Evolutionary conservation across 2,797 vertebrate genomes (phyloP).

Genomic region (Arrhamphus sclerolepis): DNA sequence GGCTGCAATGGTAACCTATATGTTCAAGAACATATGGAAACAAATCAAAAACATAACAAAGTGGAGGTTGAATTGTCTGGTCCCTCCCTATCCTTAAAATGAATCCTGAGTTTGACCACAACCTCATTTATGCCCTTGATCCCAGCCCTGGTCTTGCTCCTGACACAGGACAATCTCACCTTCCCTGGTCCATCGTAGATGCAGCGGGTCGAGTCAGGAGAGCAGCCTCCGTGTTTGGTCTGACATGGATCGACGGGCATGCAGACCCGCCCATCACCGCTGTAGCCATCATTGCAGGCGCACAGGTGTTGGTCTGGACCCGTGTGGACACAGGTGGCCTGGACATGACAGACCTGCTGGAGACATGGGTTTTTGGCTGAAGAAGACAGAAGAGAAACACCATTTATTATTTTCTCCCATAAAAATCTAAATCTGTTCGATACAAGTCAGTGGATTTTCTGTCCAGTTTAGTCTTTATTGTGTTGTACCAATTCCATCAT

Average conservation of each 20-base stretch:
- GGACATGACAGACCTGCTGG: slow-evolving; percentile 76
- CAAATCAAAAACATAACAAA: no score
- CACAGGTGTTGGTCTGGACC: slow-evolving; percentile 87
- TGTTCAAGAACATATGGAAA: no score
- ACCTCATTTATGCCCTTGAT: not conserved
- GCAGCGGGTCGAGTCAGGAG: slow-evolving; percentile 77
- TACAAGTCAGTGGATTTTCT: no score
- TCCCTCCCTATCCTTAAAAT: no score
- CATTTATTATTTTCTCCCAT: no score
- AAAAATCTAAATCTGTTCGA: not conserved
- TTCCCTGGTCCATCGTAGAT: slow-evolving; percentile 88
- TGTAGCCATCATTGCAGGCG: slow-evolving; percentile 83
- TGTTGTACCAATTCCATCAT: no score
- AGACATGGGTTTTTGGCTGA: slow-evolving; percentile 91
- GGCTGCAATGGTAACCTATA: no score
- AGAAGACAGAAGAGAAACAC: slow-evolving; percentile 24
- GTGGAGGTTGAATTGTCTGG: no score
- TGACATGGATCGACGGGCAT: slow-evolving; percentile 88
- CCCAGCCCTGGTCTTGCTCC: not conserved
- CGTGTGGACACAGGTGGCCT: slow-evolving; percentile 82
- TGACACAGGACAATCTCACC: slow-evolving; percentile 67
- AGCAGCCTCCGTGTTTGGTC: slow-evolving; percentile 79
- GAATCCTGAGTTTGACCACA: no score
- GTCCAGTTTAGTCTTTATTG: no score
- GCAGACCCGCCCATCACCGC: slow-evolving; percentile 88